Base-by-base conservation (phyloP, 2,888 invertebrate genomes). In the Coremacera marginata region DNA sequence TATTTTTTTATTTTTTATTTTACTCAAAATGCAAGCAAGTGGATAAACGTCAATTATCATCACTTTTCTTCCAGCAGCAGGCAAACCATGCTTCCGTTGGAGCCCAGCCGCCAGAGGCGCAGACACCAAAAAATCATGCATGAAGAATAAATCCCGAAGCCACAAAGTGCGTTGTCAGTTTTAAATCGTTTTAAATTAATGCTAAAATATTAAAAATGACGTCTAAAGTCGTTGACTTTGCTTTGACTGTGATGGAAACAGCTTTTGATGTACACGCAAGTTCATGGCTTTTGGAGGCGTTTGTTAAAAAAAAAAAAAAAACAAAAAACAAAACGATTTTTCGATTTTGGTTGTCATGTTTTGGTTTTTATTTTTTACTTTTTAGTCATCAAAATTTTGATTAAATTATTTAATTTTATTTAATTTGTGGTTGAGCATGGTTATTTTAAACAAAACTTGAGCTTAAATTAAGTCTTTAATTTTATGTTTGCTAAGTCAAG, bases 31-130 rank as follows among this genome's bases (percentile, higher is more conserved):
- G 25, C 31, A 57, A 14, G 8, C 70, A 77, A 77, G 70, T 68
- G 77, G 73, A 73, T 77, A 77, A 77, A 77, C 67, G 77, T 77
- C 77, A 77, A 77, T 73, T 77, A 73, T 77, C 57, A 77, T 77
- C 57, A 73, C 27, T 55, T 67, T 67, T 52, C 70, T 51, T 5
- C 31, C 49, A n/a, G 22, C 31, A 31, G 31, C 37, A 60, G 16
- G n/a, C 60, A 19, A 14, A 52, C 60, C 49, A n/a, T 34, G 62
- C 70, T 63, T 65, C 63, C 76, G 37, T 34, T 37, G 60, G 67
- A 25, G 52, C 67, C 27, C 11, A 55, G 31, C 5, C 16, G 25
- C 68, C 57, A 68, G 25, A 25, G 25, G 25, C 68, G n/a, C 22
- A 57, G 63, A 63, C 65, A 49, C 44, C 70, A 19, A 65, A 63